Base-by-base conservation (phyloP, 2,888 invertebrate species). In the Biston stratarius region DNA sequence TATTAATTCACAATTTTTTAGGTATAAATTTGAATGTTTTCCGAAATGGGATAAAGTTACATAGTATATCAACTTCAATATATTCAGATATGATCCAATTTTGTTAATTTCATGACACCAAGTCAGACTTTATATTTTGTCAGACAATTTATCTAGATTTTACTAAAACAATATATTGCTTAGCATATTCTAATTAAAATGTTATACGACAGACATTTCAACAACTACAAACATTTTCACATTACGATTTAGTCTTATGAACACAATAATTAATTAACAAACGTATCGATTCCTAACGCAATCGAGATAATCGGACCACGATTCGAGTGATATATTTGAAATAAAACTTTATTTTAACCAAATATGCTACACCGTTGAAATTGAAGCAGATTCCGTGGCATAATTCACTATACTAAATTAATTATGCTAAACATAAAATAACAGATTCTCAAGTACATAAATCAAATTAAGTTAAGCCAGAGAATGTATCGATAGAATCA, bases 261-360 rank as follows among this genome's bases (percentile, higher is more conserved):
- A 61, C 61, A 53, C 52, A 61, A 53, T 53, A 52, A 24, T 24
- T 42, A 51, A 24, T 24, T 38, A 38, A 53, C 51, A 51, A 51
- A 34, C 34, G 53, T 40, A 40, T 40, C 38, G 6, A 53, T 55
- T 42, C 3, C 11, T 33, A 33, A 24, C 5, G 15, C n/a, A 53
- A 40, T 34, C 34, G 14, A 42, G 33, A 42, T 10, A 60, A 61
- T 61, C 44, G 36, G 3, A 60, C 44, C 42, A 34, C 44, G 42
- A 36, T 52, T 52, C 63, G 40, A 38, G 38, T 38, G 24, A 24
- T 38, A 38, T 38, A 8, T 38, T 38, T 38, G 38, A 38, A 38
- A 8, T 38, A 9, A 9, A 38, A 38, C 38, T 38, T 38, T 9
- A 38, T 8, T 38, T 38, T 38, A 38, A 6, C 38, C 38, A 38